Percentiles rank a stretch among this genome's conserved stretches.
Conservation (phyloP, 2,888 invertebrate species). For the Troides aeacus region DNA sequence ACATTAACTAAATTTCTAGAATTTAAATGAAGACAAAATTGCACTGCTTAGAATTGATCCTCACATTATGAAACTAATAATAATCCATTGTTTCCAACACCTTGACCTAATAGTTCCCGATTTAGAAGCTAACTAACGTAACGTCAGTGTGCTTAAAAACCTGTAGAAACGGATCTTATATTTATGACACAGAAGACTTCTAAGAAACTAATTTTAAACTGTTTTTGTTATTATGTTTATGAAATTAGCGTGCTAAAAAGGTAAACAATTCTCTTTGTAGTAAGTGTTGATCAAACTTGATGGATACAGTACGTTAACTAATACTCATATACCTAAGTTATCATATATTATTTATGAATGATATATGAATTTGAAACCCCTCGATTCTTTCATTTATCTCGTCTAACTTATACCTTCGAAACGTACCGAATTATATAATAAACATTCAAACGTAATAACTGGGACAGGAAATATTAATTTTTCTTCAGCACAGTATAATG, state of each 20-base stretch:
- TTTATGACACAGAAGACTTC: neutral
- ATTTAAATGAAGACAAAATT: neutral
- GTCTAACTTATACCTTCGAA: neutral
- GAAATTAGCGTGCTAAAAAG: neutral
- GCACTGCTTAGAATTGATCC: neutral
- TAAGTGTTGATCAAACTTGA: too few relatives aligned
- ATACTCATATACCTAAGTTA: neutral
- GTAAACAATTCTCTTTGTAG: too few relatives aligned
- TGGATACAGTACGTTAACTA: neutral
- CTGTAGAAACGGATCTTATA: neutral
- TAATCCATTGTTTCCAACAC: conserved; percentile 9
- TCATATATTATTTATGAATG: neutral
- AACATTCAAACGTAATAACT: neutral
- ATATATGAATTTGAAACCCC: too few relatives aligned
- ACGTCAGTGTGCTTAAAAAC: neutral
- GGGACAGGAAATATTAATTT: neutral
- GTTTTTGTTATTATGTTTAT: neutral
- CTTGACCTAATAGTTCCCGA: conserved; percentile 15
- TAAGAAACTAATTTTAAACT: neutral
- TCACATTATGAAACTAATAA: neutral
- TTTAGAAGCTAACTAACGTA: conserved; percentile 2
- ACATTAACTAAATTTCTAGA: neutral
- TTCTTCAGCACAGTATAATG: neutral
- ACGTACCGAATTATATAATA: neutral
- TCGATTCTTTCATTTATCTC: neutral